Evolutionary conservation across 1,140 invertebrate species (phyloP).

Genomic region (Caenorhabditis latens): DNA sequence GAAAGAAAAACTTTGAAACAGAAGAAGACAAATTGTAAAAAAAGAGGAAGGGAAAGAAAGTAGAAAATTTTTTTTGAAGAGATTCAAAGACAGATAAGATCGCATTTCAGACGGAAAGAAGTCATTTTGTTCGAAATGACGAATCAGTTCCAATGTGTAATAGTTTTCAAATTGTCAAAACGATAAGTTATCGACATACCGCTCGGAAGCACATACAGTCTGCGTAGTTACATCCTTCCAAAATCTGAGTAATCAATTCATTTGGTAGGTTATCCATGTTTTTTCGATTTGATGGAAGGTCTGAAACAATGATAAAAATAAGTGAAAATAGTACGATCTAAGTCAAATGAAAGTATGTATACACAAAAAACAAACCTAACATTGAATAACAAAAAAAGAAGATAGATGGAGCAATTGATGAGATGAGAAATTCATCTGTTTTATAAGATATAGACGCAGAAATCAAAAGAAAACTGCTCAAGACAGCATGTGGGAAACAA

Average conservation of each 20-base stretch:
- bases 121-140: too few species aligned
- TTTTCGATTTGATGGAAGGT: background rate
- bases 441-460: background rate
- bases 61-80: too few species aligned
- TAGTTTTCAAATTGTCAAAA: too few species aligned
- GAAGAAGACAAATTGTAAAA: too few species aligned
- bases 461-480: too few species aligned
- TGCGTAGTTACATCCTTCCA: background rate
- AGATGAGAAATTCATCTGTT: background rate
- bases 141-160: too few species aligned
- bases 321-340: too few species aligned
- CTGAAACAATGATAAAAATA: background rate
- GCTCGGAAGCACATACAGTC: constrained; percentile 9
- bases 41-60: too few species aligned
- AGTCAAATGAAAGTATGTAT: background rate
- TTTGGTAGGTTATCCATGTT: background rate
- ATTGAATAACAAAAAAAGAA: background rate
- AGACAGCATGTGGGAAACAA: too few species aligned
- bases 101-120: constrained; percentile 14
- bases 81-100: background rate
- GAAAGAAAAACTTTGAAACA: background rate
- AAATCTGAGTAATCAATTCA: background rate
- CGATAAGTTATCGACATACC: background rate
- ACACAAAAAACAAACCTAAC: background rate
- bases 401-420: background rate